A percentile compares a stretch with the other conserved stretches of the same genome.
phyloP scores from a whole-genome alignment of 2,113 vertebrate species.

The Heterotis niloticus region DNA sequence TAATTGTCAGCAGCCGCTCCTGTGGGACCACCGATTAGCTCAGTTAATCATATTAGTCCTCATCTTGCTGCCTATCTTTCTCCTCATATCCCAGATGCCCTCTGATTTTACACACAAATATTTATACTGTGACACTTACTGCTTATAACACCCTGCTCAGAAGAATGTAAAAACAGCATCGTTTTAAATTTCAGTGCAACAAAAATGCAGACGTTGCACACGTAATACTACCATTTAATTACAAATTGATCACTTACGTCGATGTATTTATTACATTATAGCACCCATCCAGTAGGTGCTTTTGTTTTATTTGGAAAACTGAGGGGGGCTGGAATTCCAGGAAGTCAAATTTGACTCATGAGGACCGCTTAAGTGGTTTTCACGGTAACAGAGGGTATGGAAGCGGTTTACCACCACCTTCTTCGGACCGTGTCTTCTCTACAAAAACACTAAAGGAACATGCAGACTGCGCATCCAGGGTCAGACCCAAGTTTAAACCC shows the following conservation, averaged over 20 bases:
- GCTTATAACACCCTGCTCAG: background rate
- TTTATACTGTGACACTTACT: slow-evolving; percentile 9
- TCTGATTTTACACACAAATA: slow-evolving; percentile 19
- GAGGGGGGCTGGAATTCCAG: too few species aligned
- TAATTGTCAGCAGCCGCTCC: slow-evolving; percentile 11
- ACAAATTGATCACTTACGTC: slow-evolving; percentile 10
- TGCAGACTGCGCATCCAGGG: too few species aligned
- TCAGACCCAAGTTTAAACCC: too few species aligned
- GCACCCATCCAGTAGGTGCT: background rate
- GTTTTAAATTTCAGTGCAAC: slow-evolving; percentile 8
- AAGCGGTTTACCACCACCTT: too few species aligned
- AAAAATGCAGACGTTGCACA: background rate
- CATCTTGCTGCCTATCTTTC: background rate
- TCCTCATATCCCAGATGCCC: slow-evolving; percentile 1
- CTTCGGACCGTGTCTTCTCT: too few species aligned
- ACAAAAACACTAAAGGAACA: too few species aligned
- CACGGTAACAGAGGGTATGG: too few species aligned
- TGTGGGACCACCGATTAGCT: slow-evolving; percentile 11
- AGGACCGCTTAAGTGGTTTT: too few species aligned
- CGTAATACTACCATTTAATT: background rate
- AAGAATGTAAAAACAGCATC: background rate
- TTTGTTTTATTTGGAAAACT: too few species aligned
- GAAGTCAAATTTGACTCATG: too few species aligned
- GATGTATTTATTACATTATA: background rate
- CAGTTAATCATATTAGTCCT: slow-evolving; percentile 17